Base-by-base conservation (phyloP, 2,113 vertebrate genomes). In the Mormyrus iriodes region DNA sequence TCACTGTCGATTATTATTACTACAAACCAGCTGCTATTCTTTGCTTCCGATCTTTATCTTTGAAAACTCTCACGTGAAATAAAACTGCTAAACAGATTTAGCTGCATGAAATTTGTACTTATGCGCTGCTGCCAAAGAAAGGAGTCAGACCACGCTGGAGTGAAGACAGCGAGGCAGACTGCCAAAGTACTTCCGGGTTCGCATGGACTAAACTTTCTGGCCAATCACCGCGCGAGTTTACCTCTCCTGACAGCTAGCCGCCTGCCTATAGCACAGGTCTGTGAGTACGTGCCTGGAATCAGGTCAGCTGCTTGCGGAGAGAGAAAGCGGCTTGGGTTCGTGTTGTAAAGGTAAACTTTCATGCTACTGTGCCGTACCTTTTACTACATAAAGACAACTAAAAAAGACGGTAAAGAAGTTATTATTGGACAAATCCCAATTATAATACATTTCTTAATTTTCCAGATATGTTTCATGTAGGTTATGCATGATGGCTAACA, bases 221-320 rank as follows among this genome's bases (percentile, higher is more conserved):
- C 85, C 84, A 87, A 76, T 90, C 89, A 87, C 12, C 15, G 10
- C 35, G 7, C 31, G 17, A 52, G 35, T 76, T 55, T 46, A 17
- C 12, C 61, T 86, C 58, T 90, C 84, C 89, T 87, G 89, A 89
- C 42, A 13, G n/a, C 46, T 27, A 86, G 61, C 13, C 3, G 4
- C 42, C 48, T 24, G 52, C n/a, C 4, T 24, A 15, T 55, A 79
- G 27, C 49, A 46, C 48, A 53, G 27, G n/a, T 19, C 24, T 39
- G 83, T 4, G 88, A 31, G 44, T 89, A 89, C 88, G 55, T 86
- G 55, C 49, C 42, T 69, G 88, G 42, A 86, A 51, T 44, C 44
- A 44, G 55, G 53, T 86, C 83, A 48, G 17, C 53, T 69, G 24
- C 42, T 27, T 27, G 8, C 52, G 17, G 88, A 27, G 87, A 17